Evolutionary conservation across 2,888 invertebrate species (phyloP), one percentile per base, ranked within the genome.

Genomic region (Nomada hirtipes): DNA sequence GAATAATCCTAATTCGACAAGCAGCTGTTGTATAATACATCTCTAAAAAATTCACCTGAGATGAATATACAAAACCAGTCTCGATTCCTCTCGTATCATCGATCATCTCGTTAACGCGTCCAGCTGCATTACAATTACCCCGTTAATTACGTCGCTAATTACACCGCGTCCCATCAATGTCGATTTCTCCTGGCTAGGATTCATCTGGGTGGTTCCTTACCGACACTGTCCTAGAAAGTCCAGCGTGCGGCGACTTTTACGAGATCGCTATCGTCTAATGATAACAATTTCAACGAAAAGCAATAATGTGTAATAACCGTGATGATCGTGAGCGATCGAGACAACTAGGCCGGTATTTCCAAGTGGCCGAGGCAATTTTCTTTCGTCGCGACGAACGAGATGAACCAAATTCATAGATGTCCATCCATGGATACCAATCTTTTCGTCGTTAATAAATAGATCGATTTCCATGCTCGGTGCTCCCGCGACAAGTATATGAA

Each of bases 201-300:
- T 53, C 67, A 15, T 47, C 47, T 47, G 29, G 36, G 52, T 60
- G 68, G 64, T 47, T 15, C 52, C 52, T 11, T 18, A 18, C 55
- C 15, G 11, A 36, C n/a, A 13, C 50, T 20, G 42, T 63, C 55
- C 88, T 89, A 90, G 90, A 90, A 90, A 89, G 90, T 89, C 61
- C 67, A 79, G 64, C 15, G 26, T n/a, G 15, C 52, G 15, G 52
- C 26, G 65, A 52, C 82, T 82, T 85, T 86, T 82, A 76, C 88
- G 57, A 77, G 90, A 90, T 90, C 84, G 76, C 74, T 89, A 90
- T 90, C 90, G 82, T 67, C 76, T 90, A 89, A 91, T 90, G 86
- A 88, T 81, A 89, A 90, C 88, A 89, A 91, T 91, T 90, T 89
- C 75, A 47, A 85, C 90, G 89, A 87, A 90, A 89, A 89, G 11